Evolutionary conservation across 2,888 invertebrate species (phyloP).

Genomic region (Polietes domitor): DNA sequence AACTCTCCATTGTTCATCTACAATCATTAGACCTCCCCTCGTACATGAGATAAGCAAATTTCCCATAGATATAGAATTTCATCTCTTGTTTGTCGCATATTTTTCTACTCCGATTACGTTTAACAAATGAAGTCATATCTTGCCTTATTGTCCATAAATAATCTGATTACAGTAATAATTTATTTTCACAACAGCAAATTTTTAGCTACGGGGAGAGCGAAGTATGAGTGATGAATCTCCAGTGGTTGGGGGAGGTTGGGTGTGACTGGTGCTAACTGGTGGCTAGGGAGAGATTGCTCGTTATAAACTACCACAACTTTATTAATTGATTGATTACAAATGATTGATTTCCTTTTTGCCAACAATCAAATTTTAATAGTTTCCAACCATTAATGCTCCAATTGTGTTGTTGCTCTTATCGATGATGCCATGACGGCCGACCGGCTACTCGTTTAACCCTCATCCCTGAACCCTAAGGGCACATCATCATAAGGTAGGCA

Average conservation of each 20-base stretch:
- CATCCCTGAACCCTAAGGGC: background rate
- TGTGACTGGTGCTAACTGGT: background rate
- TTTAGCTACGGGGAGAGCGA: background rate
- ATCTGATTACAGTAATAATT: constrained; percentile 49
- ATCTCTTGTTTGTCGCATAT: background rate
- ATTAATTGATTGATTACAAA: constrained; percentile 39
- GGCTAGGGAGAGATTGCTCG: background rate
- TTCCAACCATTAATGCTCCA: background rate
- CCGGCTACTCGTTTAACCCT: background rate
- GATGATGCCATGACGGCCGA: background rate
- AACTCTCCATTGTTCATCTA: no score
- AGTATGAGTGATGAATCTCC: background rate
- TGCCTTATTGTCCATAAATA: constrained; percentile 28
- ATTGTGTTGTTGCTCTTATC: background rate
- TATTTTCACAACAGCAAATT: constrained; percentile 22
- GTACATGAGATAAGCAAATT: background rate
- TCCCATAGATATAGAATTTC: background rate
- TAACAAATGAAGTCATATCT: constrained; percentile 37
- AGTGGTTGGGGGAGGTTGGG: background rate
- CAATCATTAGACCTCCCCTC: no score
- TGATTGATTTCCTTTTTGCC: constrained; percentile 38
- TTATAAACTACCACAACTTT: background rate
- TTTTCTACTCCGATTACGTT: constrained; percentile 22
- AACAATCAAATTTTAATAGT: constrained; percentile 17
- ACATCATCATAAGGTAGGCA: background rate